Evolutionary conservation across 2,888 invertebrate genomes (phyloP).

Genomic region (Philereme transversata): DNA sequence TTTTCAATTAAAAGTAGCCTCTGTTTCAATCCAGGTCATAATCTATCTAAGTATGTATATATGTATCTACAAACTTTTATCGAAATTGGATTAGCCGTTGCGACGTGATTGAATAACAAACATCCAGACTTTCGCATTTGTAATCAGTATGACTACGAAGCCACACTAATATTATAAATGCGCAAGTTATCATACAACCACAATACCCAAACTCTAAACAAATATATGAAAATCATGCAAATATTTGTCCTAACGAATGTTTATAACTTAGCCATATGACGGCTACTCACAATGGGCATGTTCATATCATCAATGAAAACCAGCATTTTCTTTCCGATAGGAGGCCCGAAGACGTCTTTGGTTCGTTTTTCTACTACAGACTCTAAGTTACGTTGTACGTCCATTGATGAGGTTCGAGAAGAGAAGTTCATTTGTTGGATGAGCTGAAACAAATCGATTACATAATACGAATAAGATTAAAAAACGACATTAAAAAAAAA

Average conservation of each 20-base stretch:
- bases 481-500: conserved; percentile 1
- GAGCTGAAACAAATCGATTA: conserved; percentile 75
- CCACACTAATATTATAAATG: too few relatives aligned
- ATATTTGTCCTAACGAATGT: background rate
- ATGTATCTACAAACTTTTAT: too few relatives aligned
- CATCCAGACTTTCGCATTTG: background rate
- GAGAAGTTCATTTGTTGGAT: conserved; percentile 95
- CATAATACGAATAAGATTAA: conserved; percentile 3
- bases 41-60: too few relatives aligned
- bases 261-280: background rate
- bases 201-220: background rate
- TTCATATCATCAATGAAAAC: conserved; percentile 98
- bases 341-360: conserved; percentile 95
- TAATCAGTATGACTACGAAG: too few relatives aligned
- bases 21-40: too few relatives aligned
- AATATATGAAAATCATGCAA: background rate
- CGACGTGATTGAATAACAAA: background rate
- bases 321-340: conserved; percentile 93
- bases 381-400: conserved; percentile 94
- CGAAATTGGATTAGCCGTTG: too few relatives aligned
- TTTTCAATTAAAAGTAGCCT: too few relatives aligned
- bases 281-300: conserved; percentile 87
- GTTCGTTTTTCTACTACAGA: conserved; percentile 95
- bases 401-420: conserved; percentile 94
- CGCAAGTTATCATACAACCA: too few relatives aligned